Percentiles rank a stretch among this genome's conserved stretches.
Conservation (phyloP, 2,113 vertebrate species). For the Oxyruncus cristatus region DNA sequence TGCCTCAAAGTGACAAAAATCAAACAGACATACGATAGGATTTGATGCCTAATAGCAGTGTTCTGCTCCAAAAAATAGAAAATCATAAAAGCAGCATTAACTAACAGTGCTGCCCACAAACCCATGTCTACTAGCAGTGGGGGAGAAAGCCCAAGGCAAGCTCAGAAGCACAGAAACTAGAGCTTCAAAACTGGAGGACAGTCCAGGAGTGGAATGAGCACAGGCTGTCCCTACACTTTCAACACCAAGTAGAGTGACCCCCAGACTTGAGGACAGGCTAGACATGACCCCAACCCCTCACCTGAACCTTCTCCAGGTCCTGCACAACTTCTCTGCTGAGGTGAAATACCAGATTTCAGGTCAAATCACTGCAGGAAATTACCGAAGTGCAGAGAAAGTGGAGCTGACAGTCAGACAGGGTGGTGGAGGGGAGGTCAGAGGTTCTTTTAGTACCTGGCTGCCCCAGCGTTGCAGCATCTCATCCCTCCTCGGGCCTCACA, state of each 20-base stretch:
- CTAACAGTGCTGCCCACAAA: background rate
- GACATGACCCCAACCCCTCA: background rate
- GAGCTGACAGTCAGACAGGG: background rate
- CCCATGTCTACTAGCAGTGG: accelerated
- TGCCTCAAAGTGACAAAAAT: background rate
- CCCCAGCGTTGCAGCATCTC: background rate
- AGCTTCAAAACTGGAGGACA: background rate
- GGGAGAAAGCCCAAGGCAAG: background rate
- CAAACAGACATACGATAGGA: background rate
- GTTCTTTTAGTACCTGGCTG: background rate
- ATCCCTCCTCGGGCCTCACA: background rate
- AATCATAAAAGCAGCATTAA: background rate
- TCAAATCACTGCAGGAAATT: background rate
- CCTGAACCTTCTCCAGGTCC: background rate
- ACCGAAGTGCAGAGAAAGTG: background rate
- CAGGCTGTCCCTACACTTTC: background rate
- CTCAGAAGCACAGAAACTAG: background rate
- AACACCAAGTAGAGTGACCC: accelerated
- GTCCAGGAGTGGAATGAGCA: background rate
- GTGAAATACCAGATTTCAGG: background rate
- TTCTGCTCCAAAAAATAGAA: background rate
- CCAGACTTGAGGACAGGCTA: accelerated
- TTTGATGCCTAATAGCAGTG: background rate
- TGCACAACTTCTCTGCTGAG: background rate
- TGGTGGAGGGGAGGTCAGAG: background rate